Base-by-base conservation (phyloP, 2,888 invertebrate genomes). In the Epirrhoe alternata region DNA sequence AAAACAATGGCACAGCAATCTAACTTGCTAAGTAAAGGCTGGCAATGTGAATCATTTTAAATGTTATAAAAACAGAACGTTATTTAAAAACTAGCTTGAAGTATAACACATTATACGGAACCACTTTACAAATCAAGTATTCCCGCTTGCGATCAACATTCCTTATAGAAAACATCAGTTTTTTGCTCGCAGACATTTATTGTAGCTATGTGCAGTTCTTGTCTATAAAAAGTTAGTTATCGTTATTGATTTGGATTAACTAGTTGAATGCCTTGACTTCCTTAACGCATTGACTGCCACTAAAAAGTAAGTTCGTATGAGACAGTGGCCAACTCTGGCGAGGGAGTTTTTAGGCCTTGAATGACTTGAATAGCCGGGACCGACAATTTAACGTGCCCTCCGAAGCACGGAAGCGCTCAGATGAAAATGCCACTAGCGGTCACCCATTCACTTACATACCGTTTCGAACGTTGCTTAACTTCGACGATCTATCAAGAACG, bases 111-210 rank as follows among this genome's bases (percentile, higher is more conserved):
- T 8, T 47, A 7, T 62, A 67, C 51, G 42, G 63, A 67, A 67
- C 67, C 63, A 51, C 56, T 56, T 8, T 30, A 8, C 10, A 49
- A 54, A 17, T 30, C 5, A 12, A 7, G 17, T 17, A 33, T 35
- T 60, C 64, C 8, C 8, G n/a, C 67, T 56, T 60, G 47, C 5
- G 31, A 35, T 52, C 58, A 66, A 59, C 59, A 67, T 65, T 66
- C 65, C 67, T 47, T 61, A 42, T 59, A 54, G 47, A 61, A 70
- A 63, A 14, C 51, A 54, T 45, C 14, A 0, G 14, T 67, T 63
- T 63, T 61, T 67, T 66, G 30, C 47, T 16, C 17, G 16, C 31
- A 45, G 61, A 59, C 62, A 55, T 62, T 59, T 61, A 67, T 63
- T 51, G 42, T 38, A 60, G 58, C 47, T 35, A 65, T 61, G 38